phyloP scores from a whole-genome alignment of 2,888 invertebrate species.

The Thymelicus sylvestris region DNA sequence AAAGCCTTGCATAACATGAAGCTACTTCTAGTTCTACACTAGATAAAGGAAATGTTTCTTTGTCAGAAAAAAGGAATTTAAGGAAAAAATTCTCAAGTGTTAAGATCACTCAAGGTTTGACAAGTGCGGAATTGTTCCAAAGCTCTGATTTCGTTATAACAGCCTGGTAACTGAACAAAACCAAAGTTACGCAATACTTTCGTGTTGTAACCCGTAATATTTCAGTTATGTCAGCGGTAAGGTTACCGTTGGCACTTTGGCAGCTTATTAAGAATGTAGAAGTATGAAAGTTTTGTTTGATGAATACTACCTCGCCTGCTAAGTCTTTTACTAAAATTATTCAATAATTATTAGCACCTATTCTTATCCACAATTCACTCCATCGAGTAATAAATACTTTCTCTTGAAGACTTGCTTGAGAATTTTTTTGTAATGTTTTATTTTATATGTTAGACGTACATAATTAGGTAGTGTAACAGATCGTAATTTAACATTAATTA shows the following conservation, averaged over 20 bases:
- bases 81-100: constrained; percentile 37
- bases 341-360: background rate
- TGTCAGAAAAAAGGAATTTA: constrained; percentile 32
- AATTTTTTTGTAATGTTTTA: background rate
- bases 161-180: constrained; percentile 38
- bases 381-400: background rate
- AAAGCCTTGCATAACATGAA: constrained; percentile 29
- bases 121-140: constrained; percentile 38
- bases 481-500: no score
- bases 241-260: constrained; percentile 37
- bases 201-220: constrained; percentile 40
- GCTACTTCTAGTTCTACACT: constrained; percentile 6
- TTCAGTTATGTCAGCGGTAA: constrained; percentile 39
- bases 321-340: constrained; percentile 3
- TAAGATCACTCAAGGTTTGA: constrained; percentile 42
- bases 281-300: constrained; percentile 35
- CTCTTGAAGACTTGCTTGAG: background rate
- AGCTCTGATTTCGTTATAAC: constrained; percentile 36
- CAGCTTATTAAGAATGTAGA: constrained; percentile 38
- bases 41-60: constrained; percentile 13
- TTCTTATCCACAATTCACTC: background rate
- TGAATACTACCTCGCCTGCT: constrained; percentile 4
- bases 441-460: background rate
- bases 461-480: background rate
- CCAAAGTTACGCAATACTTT: constrained; percentile 42